Base-by-base conservation (phyloP, 2,797 vertebrate genomes). In the Sebastes oblongus region DNA sequence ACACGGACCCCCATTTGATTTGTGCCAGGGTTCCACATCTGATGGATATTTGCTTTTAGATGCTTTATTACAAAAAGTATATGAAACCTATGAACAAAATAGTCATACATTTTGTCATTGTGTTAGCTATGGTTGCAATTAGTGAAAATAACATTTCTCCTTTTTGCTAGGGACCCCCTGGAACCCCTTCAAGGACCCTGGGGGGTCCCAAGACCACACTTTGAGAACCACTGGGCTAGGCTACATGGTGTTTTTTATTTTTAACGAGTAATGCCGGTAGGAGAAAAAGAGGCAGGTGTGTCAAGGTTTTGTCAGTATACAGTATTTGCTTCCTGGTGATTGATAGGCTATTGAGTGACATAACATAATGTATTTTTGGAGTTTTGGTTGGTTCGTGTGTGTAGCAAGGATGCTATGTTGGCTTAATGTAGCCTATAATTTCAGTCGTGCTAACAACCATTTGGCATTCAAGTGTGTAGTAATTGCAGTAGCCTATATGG, bases 151-250 rank as follows among this genome's bases (percentile, higher is more conserved):
- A 18, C 16, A 18, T 46, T 18, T 46, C 42, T 8, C 16, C 1
- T 46, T 46, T 46, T 46, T 18, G 7, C 42, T 46, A 7, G 42
- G 42, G 16, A 46, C 16, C 42, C 42, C 16, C 16, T 46, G 42
- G 16, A 46, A 20, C 1, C 0, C 0, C 7, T 7, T 46, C 16
- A 46, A 46, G 16, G 42, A 46, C 42, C 14, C 39, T 6, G 6
- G 39, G 39, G 39, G 14, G 39, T 16, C 39, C 39, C 0, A 42
- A 0, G 39, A 42, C 39, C 42, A 2, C 42, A 46, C 42, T 46
- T 46, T 46, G 42, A 1, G 42, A 46, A 46, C 42, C 42, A 46
- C 42, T 46, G 6, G 16, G 42, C 42, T 18, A 46, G 42, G 42
- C 16, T 18, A 46, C 42, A 46, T 46, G 16, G 42, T 46, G 42